Evolutionary conservation across 2,888 invertebrate genomes (phyloP).

Genomic region (Ceriagrion tenellum): DNA sequence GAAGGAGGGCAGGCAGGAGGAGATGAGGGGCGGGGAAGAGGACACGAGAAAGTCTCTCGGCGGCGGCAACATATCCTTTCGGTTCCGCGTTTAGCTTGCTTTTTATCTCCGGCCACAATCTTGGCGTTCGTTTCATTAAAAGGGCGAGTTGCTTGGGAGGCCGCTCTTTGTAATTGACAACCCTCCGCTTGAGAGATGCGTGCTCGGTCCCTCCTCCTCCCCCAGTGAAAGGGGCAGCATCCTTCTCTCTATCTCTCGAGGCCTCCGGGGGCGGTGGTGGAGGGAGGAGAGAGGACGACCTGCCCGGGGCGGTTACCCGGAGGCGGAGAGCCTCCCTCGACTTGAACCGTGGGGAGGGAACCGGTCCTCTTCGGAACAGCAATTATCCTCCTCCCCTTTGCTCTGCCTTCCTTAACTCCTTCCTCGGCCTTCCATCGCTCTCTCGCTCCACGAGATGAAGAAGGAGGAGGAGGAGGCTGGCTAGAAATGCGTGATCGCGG

Average conservation of each 20-base stretch:
- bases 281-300: too few species aligned
- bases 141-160: constrained; percentile 43
- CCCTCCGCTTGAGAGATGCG: not conserved
- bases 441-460: too few species aligned
- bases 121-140: constrained; percentile 63
- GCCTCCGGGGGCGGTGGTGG: not conserved
- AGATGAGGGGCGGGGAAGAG: not conserved
- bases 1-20: not conserved
- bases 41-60: not conserved
- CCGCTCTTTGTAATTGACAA: constrained; percentile 58
- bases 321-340: not conserved
- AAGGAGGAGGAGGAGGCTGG: not conserved
- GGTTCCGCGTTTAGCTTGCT: constrained; percentile 61
- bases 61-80: constrained; percentile 21
- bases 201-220: not conserved
- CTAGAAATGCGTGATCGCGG: constrained; percentile 59
- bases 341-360: constrained; percentile 7
- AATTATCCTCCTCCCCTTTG: constrained; percentile 19
- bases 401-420: not conserved
- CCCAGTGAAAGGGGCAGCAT: too few species aligned
- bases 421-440: too few species aligned
- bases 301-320: constrained; percentile 46
- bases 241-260: not conserved
- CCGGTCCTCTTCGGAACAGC: constrained; percentile 45
- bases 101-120: constrained; percentile 56